phyloP scores from a whole-genome alignment of 2,113 vertebrate genomes.

The Merops nubicus region DNA sequence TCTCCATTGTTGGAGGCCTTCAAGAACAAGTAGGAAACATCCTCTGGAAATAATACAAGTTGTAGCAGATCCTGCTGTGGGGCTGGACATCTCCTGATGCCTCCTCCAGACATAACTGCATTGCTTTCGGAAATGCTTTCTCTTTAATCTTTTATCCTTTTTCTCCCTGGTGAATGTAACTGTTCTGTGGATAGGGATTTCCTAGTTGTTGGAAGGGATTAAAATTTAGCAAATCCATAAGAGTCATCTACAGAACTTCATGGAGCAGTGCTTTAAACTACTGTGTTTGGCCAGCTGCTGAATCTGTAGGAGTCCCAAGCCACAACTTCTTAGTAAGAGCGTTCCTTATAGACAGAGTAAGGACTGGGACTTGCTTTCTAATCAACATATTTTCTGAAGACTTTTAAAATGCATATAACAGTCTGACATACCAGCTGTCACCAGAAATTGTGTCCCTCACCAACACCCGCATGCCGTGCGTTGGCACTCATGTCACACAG shows the following conservation, averaged over 20 bases:
- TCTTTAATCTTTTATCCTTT: neutral
- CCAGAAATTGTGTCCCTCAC: slow-evolving; percentile 20
- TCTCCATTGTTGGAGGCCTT: neutral
- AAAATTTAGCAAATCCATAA: neutral
- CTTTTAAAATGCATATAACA: slow-evolving; percentile 31
- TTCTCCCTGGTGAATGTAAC: neutral
- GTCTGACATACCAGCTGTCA: slow-evolving; percentile 58
- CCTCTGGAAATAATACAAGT: neutral
- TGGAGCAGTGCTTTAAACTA: neutral
- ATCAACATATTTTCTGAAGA: slow-evolving; percentile 26
- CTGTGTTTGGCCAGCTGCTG: neutral
- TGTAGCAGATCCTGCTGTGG: neutral
- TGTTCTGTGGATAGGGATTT: neutral
- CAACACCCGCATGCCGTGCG: neutral
- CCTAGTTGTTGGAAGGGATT: rapidly evolving
- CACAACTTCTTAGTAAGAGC: neutral
- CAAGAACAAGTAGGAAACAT: neutral
- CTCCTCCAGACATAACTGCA: neutral
- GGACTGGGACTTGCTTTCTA: neutral
- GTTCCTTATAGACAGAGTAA: neutral
- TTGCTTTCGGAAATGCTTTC: neutral
- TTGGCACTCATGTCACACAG: neutral
- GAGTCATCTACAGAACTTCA: neutral
- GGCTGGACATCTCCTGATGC: neutral
- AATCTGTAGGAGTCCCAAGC: neutral